Evolutionary conservation across 2,797 vertebrate genomes (phyloP).

Genomic region (Bovichtus diacanthus): DNA sequence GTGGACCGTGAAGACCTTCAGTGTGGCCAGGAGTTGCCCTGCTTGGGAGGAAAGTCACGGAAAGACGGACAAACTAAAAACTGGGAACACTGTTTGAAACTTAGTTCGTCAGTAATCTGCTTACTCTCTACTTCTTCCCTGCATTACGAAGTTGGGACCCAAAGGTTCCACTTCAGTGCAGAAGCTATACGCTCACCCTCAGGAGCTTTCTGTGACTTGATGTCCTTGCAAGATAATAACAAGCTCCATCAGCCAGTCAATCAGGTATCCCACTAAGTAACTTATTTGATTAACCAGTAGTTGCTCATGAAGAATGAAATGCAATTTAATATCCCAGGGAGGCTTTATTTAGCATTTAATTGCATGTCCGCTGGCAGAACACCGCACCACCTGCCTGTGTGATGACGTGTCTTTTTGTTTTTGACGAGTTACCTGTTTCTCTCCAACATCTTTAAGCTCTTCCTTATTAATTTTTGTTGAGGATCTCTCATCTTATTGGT

Average conservation of each 20-base stretch:
- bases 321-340: conserved; percentile 45
- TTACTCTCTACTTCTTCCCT: not conserved
- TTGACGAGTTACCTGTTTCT: not conserved
- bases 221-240: conserved; percentile 23
- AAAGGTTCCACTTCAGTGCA: not conserved
- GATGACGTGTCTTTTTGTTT: conserved; percentile 23
- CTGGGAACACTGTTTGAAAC: not conserved
- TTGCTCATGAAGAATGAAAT: conserved; percentile 43
- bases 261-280: conserved; percentile 47
- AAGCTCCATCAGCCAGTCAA: conserved; percentile 38
- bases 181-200: not conserved
- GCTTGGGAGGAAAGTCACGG: not conserved
- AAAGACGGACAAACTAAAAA: not conserved
- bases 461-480: conserved; percentile 39
- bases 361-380: conserved; percentile 42
- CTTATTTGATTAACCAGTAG: conserved; percentile 59
- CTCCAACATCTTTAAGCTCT: not conserved
- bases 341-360: conserved; percentile 69
- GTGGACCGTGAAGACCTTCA: not conserved
- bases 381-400: conserved; percentile 28
- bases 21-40: not conserved
- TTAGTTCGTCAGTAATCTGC: not conserved
- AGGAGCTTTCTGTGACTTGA: conserved; percentile 7
- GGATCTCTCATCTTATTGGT: conserved; percentile 32
- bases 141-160: conserved; percentile 6